A percentile compares a stretch with the other conserved stretches of the same genome.
Evolutionary conservation across 2,888 invertebrate genomes (phyloP).

Genomic region (Timema cristinae): DNA sequence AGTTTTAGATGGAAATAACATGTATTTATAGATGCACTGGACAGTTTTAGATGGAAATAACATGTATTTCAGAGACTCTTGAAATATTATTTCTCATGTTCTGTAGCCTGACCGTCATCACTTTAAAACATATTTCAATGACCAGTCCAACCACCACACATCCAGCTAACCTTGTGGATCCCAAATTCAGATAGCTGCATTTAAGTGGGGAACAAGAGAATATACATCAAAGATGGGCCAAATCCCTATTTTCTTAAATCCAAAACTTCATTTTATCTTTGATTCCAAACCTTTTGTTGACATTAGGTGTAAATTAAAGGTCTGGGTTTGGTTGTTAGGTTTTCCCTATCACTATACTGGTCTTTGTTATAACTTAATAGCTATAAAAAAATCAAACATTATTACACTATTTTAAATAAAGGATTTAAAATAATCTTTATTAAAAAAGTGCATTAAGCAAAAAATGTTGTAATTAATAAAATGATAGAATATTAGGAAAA

Average conservation of each 20-base stretch:
- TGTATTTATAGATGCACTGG: background rate
- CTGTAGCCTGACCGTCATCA: background rate
- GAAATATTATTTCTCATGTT: slow-evolving; percentile 1
- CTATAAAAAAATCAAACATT: background rate
- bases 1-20: slow-evolving; percentile 1
- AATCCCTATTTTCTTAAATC: too few species aligned
- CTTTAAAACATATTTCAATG: slow-evolving; percentile 7
- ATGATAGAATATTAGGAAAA: too few species aligned
- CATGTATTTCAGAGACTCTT: background rate
- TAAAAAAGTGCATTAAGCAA: too few species aligned
- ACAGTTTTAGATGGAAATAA: background rate
- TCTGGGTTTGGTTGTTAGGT: too few species aligned
- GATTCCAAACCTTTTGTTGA: too few species aligned
- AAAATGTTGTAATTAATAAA: too few species aligned
- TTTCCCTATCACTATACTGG: too few species aligned
- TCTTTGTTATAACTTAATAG: background rate
- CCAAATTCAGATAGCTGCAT: background rate
- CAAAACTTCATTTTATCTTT: too few species aligned
- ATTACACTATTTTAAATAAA: too few species aligned
- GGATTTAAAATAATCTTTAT: too few species aligned
- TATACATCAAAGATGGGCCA: too few species aligned
- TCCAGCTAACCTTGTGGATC: background rate
- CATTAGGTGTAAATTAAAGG: too few species aligned
- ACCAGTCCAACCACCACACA: background rate
- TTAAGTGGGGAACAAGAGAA: background rate